These are phyloP conservation scores for Crenichthys baileyi DNA, from an alignment of 2,797 vertebrate genomes.

Conservation along the genomic window DNA sequence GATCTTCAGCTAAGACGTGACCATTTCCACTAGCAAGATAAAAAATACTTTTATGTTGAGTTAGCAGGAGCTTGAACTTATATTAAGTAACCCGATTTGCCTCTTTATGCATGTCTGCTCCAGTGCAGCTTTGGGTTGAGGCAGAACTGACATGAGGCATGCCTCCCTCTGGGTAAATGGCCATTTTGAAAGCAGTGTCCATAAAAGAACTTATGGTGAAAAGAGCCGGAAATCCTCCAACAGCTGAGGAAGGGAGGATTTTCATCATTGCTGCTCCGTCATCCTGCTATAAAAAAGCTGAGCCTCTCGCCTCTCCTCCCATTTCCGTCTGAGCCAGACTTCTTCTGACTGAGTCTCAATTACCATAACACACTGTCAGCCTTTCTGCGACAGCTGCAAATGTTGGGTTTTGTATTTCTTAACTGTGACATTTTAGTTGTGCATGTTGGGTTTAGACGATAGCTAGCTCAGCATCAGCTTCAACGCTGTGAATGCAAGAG, in stretches of 20 bases:
- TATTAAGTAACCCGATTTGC: conserved; percentile 28
- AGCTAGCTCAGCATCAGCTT: conserved; percentile 40
- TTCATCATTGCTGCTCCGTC: conserved; percentile 41
- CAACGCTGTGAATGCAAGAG: conserved; percentile 22
- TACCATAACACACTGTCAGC: conserved; percentile 49
- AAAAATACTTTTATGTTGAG: not conserved
- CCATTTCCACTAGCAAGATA: conserved; percentile 21
- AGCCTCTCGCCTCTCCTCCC: conserved; percentile 26
- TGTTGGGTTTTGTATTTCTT: conserved; percentile 66
- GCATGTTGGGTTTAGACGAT: conserved; percentile 45
- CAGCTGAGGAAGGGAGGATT: conserved; percentile 55
- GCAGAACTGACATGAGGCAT: conserved; percentile 26
- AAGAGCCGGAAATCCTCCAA: conserved; percentile 65
- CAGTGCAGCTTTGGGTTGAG: conserved; percentile 19
- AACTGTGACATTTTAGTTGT: conserved; percentile 50
- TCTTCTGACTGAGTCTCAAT: conserved; percentile 36
- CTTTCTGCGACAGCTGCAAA: conserved; percentile 54
- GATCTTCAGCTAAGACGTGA: conserved; percentile 12
- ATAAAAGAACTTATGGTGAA: conserved; percentile 42
- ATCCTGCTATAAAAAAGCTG: conserved; percentile 38
- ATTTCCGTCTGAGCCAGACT: conserved; percentile 26
- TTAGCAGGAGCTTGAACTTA: conserved; percentile 9
- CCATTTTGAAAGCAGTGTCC: conserved; percentile 55
- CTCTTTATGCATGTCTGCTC: conserved; percentile 6
- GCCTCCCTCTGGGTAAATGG: conserved; percentile 37